Conservation (phyloP, 2,113 vertebrate genomes). For the Gracilinanus agilis region DNA sequence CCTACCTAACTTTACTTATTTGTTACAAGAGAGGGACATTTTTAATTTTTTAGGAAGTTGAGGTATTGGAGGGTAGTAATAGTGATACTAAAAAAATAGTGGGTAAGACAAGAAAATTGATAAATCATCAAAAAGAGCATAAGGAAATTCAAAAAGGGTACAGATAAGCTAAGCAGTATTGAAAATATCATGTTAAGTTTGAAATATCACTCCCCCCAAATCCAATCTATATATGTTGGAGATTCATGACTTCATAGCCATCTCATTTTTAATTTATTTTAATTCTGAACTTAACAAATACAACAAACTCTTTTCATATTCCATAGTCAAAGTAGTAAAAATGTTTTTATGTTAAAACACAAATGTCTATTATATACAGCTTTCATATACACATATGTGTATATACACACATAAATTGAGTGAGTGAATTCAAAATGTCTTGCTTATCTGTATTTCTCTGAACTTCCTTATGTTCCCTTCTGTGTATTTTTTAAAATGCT, state of each 20-base stretch:
- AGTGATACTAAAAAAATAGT: not conserved
- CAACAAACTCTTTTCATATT: not conserved
- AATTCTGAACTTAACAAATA: not conserved
- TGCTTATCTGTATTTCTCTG: not conserved
- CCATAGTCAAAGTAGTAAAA: not conserved
- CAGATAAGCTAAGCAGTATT: not conserved
- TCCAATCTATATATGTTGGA: too few relatives aligned
- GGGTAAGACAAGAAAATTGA: not conserved
- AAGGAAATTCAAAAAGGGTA: not conserved
- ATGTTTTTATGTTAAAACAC: not conserved
- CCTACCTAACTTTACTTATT: not conserved
- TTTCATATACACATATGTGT: not conserved
- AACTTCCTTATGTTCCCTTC: not conserved
- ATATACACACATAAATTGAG: not conserved
- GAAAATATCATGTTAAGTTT: not conserved
- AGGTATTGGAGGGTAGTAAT: not conserved
- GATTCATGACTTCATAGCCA: not conserved
- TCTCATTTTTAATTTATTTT: not conserved
- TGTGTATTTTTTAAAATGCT: not conserved
- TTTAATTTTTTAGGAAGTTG: not conserved
- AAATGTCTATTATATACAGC: not conserved
- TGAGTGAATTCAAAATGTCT: not conserved
- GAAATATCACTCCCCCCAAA: not conserved
- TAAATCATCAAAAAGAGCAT: not conserved
- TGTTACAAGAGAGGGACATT: not conserved